These are phyloP conservation scores for Pardalotus punctatus DNA, from an alignment of 2,113 vertebrate genomes.

Conservation along the genomic window DNA sequence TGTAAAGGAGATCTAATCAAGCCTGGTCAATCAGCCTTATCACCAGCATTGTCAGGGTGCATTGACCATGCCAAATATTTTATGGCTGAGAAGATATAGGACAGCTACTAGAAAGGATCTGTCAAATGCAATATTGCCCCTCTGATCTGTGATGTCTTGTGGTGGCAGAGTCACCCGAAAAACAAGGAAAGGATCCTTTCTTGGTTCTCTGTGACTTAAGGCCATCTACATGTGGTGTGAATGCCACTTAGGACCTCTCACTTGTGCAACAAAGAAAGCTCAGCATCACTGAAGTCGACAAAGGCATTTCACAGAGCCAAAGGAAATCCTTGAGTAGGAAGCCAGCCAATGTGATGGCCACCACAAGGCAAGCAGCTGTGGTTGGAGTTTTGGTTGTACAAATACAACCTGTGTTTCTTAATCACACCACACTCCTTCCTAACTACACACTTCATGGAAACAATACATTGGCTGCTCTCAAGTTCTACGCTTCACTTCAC, in stretches of 20 bases:
- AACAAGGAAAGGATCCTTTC: background rate
- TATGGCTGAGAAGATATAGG: background rate
- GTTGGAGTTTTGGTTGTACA: background rate
- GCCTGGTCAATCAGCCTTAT: background rate
- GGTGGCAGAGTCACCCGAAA: background rate
- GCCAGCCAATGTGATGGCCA: background rate
- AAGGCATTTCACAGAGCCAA: background rate
- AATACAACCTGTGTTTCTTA: background rate
- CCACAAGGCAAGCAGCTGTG: background rate
- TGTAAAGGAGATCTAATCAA: constrained; percentile 18
- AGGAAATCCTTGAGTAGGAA: background rate
- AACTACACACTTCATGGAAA: background rate
- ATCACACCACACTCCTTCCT: background rate
- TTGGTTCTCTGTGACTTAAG: background rate
- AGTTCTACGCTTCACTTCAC: background rate
- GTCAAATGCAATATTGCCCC: background rate
- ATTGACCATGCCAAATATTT: background rate
- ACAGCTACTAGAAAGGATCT: background rate
- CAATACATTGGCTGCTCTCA: background rate
- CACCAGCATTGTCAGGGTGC: constrained; percentile 1
- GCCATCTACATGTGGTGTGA: background rate
- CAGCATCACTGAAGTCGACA: background rate
- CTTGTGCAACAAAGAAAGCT: background rate
- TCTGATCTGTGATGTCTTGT: background rate
- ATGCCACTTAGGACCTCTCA: background rate